These are phyloP conservation scores for Daktulosphaira vitifoliae DNA, from an alignment of 1,140 invertebrate species.

Conservation along the genomic window DNA sequence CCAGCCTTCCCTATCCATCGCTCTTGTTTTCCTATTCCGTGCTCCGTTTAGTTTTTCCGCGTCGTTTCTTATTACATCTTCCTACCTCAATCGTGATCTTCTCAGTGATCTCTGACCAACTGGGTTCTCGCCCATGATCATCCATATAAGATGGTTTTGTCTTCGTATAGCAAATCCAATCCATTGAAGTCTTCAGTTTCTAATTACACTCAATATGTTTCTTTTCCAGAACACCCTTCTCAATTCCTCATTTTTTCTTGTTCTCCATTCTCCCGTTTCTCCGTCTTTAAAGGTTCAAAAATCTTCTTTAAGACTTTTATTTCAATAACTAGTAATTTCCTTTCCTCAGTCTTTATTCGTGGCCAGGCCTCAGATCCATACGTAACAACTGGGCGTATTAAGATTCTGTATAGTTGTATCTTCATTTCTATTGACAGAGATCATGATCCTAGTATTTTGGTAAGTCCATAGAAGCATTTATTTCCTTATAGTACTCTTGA, in stretches of 20 bases:
- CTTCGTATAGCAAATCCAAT: too few species aligned
- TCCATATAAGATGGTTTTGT: too few species aligned
- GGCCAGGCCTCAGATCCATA: neutral
- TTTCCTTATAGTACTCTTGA: neutral
- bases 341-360: neutral
- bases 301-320: neutral
- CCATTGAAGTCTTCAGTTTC: too few species aligned
- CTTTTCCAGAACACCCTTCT: neutral
- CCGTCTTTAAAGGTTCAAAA: neutral
- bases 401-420: neutral
- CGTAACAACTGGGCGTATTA: neutral
- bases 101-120: too few species aligned
- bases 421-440: neutral
- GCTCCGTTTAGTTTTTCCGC: too few species aligned
- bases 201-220: too few species aligned
- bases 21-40: too few species aligned
- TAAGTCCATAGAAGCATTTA: neutral
- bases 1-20: too few species aligned
- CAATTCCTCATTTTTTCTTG: neutral
- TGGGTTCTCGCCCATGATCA: too few species aligned
- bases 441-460: conserved; percentile 7
- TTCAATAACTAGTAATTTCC: neutral
- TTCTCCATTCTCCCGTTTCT: neutral
- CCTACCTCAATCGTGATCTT: too few species aligned
- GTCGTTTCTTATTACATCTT: too few species aligned